Evolutionary conservation across 2,113 vertebrate genomes (phyloP).

Genomic region (Sarotherodon lohbergeri): DNA sequence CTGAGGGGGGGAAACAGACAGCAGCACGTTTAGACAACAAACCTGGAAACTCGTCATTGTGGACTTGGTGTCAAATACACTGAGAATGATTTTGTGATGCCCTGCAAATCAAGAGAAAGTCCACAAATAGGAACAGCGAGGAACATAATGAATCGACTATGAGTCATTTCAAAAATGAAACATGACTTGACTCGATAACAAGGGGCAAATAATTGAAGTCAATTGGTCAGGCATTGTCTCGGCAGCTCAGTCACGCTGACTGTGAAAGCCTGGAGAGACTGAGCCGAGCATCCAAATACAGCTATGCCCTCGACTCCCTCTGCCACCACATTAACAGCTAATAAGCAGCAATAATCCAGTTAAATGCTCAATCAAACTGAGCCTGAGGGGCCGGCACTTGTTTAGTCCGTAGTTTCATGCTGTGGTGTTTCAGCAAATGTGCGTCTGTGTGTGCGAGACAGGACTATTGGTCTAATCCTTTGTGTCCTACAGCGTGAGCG

Average conservation of each 20-base stretch:
- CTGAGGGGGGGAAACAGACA: conserved; percentile 56
- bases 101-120: not conserved
- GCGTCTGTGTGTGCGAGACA: no score
- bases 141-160: not conserved
- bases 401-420: no score
- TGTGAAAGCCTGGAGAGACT: conserved; percentile 10
- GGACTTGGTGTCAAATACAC: not conserved
- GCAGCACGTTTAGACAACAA: not conserved
- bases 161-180: conserved; percentile 27
- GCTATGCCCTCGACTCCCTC: conserved; percentile 36
- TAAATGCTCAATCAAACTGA: conserved; percentile 64
- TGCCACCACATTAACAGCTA: conserved; percentile 64
- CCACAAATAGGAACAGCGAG: not conserved
- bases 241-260: conserved; percentile 9
- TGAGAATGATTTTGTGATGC: not conserved
- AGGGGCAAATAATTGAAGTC: conserved; percentile 17
- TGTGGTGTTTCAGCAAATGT: no score
- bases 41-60: not conserved
- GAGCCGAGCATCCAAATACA: conserved; percentile 9
- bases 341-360: conserved; percentile 71
- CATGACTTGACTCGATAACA: conserved; percentile 26
- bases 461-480: no score
- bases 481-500: no score
- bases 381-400: conserved; percentile 31
- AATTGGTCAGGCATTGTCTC: conserved; percentile 13